Base-by-base conservation (phyloP, 2,113 vertebrate species). In the Nannospalax galili region DNA sequence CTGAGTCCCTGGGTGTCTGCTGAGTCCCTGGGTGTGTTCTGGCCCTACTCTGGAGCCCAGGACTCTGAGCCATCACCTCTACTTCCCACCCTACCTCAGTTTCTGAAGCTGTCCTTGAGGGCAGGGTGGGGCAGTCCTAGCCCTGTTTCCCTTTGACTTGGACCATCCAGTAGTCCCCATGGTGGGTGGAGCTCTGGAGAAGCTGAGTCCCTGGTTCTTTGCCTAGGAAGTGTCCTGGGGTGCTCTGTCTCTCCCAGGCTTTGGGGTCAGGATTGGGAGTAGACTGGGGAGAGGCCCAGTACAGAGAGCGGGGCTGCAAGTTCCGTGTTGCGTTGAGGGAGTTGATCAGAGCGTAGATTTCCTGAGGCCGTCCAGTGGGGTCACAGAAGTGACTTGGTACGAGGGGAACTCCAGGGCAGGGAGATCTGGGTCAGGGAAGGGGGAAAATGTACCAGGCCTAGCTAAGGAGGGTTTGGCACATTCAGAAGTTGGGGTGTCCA, bases 271-370 rank as follows among this genome's bases (percentile, higher is more conserved):
- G 52, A 4, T 65, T 10, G 78, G 77, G 72, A 40, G 24, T n/a
- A 30, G 42, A 11, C 0, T 11, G 32, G 17, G 40, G 28, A 30
- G 58, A 20, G 12, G 37, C 67, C 32, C 16, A 1, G 1, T 37
- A 1, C 24, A 1, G n/a, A 64, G 2, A 0, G 5, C 0, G 26
- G 37, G 35, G 16, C 37, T 37, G 7, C 8, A 16, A 37, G 42
- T 84, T 9, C 19, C 6, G 12, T 2, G 32, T 60, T 60, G 28
- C 8, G 11, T 14, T 8, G 22, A 60, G 48, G 28, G 42, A 12
- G 67, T 42, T 42, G 20, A 37, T 45, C 30, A 3, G 37, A 26
- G 56, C 80, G 0, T 4, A 26, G 90, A 35, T 42, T 20, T 70
- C 35, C 73, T 60, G 40, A 79, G 45, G 70, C 30, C 35, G 5